Evolutionary conservation across 2,888 invertebrate species (phyloP).

Genomic region (Cistogaster globosa): DNA sequence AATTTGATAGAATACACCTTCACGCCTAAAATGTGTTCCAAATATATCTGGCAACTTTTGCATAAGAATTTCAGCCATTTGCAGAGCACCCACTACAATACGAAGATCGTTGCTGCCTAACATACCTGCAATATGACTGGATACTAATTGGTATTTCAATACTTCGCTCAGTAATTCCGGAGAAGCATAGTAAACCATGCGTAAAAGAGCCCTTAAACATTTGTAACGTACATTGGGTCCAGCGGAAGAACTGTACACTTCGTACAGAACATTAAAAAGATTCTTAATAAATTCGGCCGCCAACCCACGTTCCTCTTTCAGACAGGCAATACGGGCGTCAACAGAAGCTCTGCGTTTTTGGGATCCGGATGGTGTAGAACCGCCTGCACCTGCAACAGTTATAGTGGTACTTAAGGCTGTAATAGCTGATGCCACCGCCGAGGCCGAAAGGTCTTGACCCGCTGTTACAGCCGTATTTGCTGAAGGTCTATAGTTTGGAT

Average conservation of each 20-base stretch:
- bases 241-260: slow-evolving; percentile 99
- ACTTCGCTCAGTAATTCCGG: slow-evolving; percentile 92
- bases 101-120: slow-evolving; percentile 98
- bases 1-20: slow-evolving; percentile 97
- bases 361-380: slow-evolving; percentile 50
- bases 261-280: slow-evolving; percentile 96
- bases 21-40: slow-evolving; percentile 96
- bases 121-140: slow-evolving; percentile 99
- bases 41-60: slow-evolving; percentile 97
- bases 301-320: slow-evolving; percentile 88
- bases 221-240: slow-evolving; percentile 99
- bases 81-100: slow-evolving; percentile 97
- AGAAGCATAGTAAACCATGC: slow-evolving; percentile 98
- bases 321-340: slow-evolving; percentile 88
- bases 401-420: slow-evolving; percentile 70
- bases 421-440: slow-evolving; percentile 72
- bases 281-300: slow-evolving; percentile 89
- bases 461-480: slow-evolving; percentile 57
- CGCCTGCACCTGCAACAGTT: slow-evolving; percentile 72
- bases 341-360: slow-evolving; percentile 79
- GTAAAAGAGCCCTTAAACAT: slow-evolving; percentile 96
- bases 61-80: slow-evolving; percentile 98
- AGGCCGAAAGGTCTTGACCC: slow-evolving; percentile 79
- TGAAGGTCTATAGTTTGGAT: slow-evolving; percentile 85
- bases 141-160: slow-evolving; percentile 89